Base-by-base conservation (phyloP, 2,888 invertebrate species). In the Platerodrilus igneus region DNA sequence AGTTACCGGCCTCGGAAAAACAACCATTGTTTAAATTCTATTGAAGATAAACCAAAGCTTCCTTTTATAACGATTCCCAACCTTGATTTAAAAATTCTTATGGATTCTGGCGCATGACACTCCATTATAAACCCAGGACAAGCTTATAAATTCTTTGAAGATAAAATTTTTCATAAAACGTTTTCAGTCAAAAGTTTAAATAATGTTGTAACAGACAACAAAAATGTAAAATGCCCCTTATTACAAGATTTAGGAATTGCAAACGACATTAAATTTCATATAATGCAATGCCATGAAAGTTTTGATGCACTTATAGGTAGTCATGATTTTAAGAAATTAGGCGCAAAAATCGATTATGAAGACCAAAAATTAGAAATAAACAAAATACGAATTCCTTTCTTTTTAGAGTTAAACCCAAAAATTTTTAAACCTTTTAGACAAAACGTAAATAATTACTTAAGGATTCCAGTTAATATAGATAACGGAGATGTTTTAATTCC, bases 21-120 rank as follows among this genome's bases (percentile, higher is more conserved):
- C 16, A 21, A 29, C 20, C 13, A 7, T 37, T 19, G 41, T 18
- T 16, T 45, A 23, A 45, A 45, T 23, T 28, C 32, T n/a, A 10
- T 37, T n/a, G 28, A 3, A 6, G 32, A 14, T 32, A 39, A 42
- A 35, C 41, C 46, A 4, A 42, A 39, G 28, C 32, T 37, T 37
- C 45, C 45, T 3, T 41, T 41, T 18, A 37, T 39, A 4, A 26
- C 27, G 1, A 37, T 44, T 5, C 36, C 41, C 1, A 20, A 15
- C n/a, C n/a, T n/a, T n/a, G n/a, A n/a, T n/a, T n/a, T n/a, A n/a
- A n/a, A n/a, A n/a, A n/a, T n/a, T n/a, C n/a, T n/a, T n/a, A n/a
- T n/a, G n/a, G n/a, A n/a, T n/a, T n/a, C n/a, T n/a, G n/a, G n/a
- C n/a, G n/a, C n/a, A n/a, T n/a, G n/a, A n/a, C n/a, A n/a, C n/a